Conservation (phyloP, 2,113 vertebrate genomes). For the Rhadina sibilatrix region DNA sequence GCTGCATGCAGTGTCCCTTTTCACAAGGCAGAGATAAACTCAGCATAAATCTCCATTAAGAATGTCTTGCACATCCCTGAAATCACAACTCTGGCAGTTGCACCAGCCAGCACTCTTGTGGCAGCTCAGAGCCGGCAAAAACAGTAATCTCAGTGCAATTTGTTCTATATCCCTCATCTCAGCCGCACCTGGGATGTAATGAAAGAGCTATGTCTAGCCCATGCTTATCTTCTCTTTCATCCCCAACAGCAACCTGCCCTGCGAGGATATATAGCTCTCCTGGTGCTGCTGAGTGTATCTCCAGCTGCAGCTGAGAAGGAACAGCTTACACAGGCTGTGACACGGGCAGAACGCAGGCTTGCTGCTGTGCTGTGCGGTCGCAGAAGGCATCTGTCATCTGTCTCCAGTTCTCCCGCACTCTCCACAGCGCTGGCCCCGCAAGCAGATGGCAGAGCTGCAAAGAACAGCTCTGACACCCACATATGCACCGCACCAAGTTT, state of each 20-base stretch:
- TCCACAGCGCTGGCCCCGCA: background rate
- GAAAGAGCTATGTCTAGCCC: background rate
- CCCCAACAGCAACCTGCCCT: background rate
- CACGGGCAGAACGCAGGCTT: background rate
- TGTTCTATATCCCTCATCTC: background rate
- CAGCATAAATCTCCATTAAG: conserved; percentile 10
- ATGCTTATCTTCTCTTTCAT: background rate
- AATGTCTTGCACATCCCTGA: background rate
- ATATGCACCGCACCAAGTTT: background rate
- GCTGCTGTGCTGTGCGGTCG: background rate
- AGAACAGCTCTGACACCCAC: background rate
- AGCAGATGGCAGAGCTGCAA: background rate
- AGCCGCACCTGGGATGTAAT: conserved; percentile 15
- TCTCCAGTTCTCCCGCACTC: background rate
- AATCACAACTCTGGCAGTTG: background rate
- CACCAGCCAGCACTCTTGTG: background rate
- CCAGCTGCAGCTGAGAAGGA: background rate
- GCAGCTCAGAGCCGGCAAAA: conserved; percentile 1
- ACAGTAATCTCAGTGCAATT: background rate
- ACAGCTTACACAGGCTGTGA: background rate
- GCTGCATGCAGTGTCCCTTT: background rate
- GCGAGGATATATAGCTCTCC: background rate
- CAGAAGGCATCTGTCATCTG: background rate
- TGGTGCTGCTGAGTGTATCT: background rate
- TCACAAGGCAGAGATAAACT: background rate